Evolutionary conservation across 2,888 invertebrate genomes (phyloP), one percentile per base, ranked within the genome.

Genomic region (Odontocerum albicorne): DNA sequence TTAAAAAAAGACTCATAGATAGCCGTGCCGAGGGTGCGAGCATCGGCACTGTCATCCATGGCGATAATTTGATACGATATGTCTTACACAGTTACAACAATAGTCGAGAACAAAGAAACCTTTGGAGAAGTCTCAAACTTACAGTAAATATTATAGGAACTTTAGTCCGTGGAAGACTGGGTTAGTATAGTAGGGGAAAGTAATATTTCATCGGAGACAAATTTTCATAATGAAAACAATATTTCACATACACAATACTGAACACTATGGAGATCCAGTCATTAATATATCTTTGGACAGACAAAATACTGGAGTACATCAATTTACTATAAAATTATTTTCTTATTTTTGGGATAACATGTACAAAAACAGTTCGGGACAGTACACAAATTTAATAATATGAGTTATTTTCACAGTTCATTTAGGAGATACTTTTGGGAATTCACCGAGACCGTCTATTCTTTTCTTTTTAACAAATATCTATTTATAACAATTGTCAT

Each of bases 81-180:
- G 60, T 61, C 50, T 49, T 55, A 61, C 53, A 58, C 49, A 58
- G 60, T 55, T 55, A 60, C 53, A 49, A 54, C 54, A 43, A 52
- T 56, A 61, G 53, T 61, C 49, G 51, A 61, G 49, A 53, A 49
- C 50, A 56, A 60, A 61, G 55, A 40, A 57, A 57, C 57, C 50
- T 58, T 55, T 49, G 52, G 55, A 60, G 57, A 55, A 33, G 50
- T 57, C 42, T 50, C 49, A 54, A 57, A 54, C 57, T 59, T 59
- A 56, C 45, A 53, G 49, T 61, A 58, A 40, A 56, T 49, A 59
- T 53, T 55, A 59, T 62, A 62, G 62, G 62, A 62, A 62, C 62
- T 62, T 56, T 62, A 58, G 62, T 62, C 62, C 62, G 62, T 62
- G 62, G 62, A 62, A 62, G 62, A 62, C 62, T 60, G 62, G 56